phyloP scores from a whole-genome alignment of 1,140 invertebrate genomes.

The Fopius arisanus region DNA sequence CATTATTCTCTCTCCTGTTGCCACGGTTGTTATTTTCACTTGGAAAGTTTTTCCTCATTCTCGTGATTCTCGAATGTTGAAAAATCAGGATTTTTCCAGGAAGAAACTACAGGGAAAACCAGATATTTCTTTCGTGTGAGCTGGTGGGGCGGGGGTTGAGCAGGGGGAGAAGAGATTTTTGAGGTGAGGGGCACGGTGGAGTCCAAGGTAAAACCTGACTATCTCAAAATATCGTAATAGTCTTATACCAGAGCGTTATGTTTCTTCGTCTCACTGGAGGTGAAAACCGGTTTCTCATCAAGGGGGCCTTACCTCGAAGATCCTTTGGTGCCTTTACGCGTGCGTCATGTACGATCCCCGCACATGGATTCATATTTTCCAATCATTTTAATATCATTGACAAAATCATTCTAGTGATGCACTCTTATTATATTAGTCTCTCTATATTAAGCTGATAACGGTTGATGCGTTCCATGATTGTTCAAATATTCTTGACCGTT shows the following conservation, averaged over 20 bases:
- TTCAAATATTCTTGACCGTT: too few relatives aligned
- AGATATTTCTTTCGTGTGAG: background rate
- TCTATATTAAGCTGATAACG: background rate
- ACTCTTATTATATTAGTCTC: too few relatives aligned
- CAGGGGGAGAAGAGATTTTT: background rate
- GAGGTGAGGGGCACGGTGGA: background rate
- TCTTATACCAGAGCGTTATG: slow-evolving; percentile 6
- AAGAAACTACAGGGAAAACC: background rate
- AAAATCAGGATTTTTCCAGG: too few relatives aligned
- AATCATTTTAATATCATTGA: background rate
- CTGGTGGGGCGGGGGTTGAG: background rate
- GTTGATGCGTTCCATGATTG: too few relatives aligned
- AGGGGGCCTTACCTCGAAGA: background rate
- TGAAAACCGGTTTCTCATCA: slow-evolving; percentile 7
- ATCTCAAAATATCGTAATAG: slow-evolving; percentile 11
- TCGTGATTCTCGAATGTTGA: too few relatives aligned
- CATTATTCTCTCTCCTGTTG: background rate
- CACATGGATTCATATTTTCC: background rate
- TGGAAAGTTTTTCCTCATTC: too few relatives aligned
- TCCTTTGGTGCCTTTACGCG: background rate
- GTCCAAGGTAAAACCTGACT: slow-evolving; percentile 11
- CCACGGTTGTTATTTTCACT: background rate
- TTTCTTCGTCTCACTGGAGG: background rate
- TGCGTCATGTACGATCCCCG: background rate
- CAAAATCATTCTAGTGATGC: background rate